These are phyloP conservation scores for Sus cebifrons DNA, from an alignment of 2,797 vertebrate species.

Conservation along the genomic window DNA sequence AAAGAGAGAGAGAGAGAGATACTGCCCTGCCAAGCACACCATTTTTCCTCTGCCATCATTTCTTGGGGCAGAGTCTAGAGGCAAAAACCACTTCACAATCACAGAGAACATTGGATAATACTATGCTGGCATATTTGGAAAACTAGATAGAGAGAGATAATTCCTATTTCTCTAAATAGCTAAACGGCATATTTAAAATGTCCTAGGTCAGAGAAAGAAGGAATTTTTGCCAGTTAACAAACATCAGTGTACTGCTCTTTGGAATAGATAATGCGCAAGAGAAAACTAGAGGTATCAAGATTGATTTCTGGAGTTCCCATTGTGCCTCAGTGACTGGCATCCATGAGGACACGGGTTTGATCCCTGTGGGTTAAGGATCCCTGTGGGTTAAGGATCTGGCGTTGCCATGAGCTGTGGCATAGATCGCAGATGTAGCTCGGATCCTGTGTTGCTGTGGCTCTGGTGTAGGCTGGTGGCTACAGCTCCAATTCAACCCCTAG, in stretches of 20 bases:
- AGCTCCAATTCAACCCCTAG: too few relatives aligned
- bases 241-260: not conserved
- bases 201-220: constrained; percentile 4
- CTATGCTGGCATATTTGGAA: not conserved
- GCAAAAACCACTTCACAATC: not conserved
- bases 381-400: too few relatives aligned
- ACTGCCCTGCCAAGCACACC: not conserved
- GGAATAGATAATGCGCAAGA: not conserved
- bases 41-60: not conserved
- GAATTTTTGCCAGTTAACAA: constrained; percentile 32
- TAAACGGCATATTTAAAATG: not conserved
- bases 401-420: too few relatives aligned
- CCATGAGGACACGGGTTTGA: too few relatives aligned
- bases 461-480: too few relatives aligned
- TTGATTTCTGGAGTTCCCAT: not conserved
- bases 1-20: too few relatives aligned
- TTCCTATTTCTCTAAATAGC: not conserved
- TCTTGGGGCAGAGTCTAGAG: not conserved
- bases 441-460: too few relatives aligned
- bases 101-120: not conserved
- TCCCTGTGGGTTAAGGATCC: too few relatives aligned
- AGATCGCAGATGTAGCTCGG: too few relatives aligned
- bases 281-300: not conserved
- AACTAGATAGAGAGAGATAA: not conserved
- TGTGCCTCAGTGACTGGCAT: too few relatives aligned